Evolutionary conservation across 2,797 vertebrate genomes (phyloP).

Genomic region (Clarias fuscus): DNA sequence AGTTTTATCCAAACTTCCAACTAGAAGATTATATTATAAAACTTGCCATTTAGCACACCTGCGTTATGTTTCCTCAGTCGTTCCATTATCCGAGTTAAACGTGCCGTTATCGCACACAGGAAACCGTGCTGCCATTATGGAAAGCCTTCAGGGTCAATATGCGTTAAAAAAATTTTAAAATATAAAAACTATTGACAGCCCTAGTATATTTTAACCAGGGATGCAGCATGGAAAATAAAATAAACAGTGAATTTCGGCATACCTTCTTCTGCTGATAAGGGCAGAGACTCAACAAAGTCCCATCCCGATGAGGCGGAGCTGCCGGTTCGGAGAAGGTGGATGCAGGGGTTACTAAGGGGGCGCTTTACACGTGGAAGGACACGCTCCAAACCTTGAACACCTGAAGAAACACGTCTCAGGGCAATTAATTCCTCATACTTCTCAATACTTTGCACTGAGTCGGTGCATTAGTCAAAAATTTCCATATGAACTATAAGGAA

Average conservation of each 20-base stretch:
- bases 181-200: too few relatives aligned
- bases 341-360: constrained; percentile 74
- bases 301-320: constrained; percentile 75
- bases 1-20: too few relatives aligned
- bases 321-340: constrained; percentile 69
- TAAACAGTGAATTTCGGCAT: constrained; percentile 19
- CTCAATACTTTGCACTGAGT: too few relatives aligned
- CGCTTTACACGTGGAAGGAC: constrained; percentile 67
- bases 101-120: too few relatives aligned
- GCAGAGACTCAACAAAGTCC: constrained; percentile 76
- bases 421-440: not conserved
- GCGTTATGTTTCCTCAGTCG: too few relatives aligned
- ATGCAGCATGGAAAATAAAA: not conserved
- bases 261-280: constrained; percentile 73
- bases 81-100: too few relatives aligned
- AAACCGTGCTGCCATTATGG: too few relatives aligned
- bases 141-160: too few relatives aligned
- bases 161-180: too few relatives aligned
- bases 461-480: not conserved
- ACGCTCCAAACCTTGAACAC: constrained; percentile 69
- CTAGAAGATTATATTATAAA: too few relatives aligned
- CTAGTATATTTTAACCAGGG: not conserved
- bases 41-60: too few relatives aligned
- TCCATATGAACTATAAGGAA: not conserved
- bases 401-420: constrained; percentile 53